These are phyloP conservation scores for Oegoconia quadripuncta DNA, from an alignment of 2,888 invertebrate species.

Conservation along the genomic window DNA sequence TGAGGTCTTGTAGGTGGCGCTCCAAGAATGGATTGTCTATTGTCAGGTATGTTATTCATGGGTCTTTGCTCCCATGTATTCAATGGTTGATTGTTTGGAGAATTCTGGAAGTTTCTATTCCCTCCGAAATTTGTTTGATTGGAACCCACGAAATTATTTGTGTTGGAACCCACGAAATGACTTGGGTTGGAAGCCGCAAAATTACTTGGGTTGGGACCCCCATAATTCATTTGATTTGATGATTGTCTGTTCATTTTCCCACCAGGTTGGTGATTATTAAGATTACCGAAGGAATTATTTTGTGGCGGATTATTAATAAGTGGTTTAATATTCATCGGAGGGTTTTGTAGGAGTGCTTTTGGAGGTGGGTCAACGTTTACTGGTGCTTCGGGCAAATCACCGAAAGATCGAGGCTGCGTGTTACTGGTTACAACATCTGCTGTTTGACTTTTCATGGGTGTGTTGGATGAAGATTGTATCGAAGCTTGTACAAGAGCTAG, in stretches of 20 bases:
- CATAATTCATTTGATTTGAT: constrained; percentile 16
- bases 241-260: background rate
- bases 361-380: constrained; percentile 5
- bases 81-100: constrained; percentile 6
- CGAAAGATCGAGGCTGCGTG: constrained; percentile 58
- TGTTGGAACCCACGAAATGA: too few relatives aligned
- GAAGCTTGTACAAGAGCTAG: constrained; percentile 65
- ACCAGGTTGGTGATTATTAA: too few relatives aligned
- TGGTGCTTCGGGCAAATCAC: constrained; percentile 43
- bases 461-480: constrained; percentile 39
- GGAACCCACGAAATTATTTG: constrained; percentile 1
- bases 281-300: background rate
- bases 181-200: too few relatives aligned
- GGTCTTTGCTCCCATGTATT: constrained; percentile 22
- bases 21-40: constrained; percentile 1
- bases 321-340: background rate
- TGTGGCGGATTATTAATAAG: background rate
- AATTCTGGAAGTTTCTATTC: constrained; percentile 15
- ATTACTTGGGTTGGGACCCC: too few relatives aligned
- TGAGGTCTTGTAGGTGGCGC: background rate
- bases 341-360: constrained; percentile 14
- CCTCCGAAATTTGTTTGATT: constrained; percentile 18
- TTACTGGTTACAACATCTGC: constrained; percentile 42
- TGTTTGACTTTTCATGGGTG: constrained; percentile 19
- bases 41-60: constrained; percentile 10